Evolutionary conservation across 37 sponge, comb jelly and placozoan species (phyloP), one percentile per base, ranked within the genome.

Genomic region (Hexactinellida sp.): DNA sequence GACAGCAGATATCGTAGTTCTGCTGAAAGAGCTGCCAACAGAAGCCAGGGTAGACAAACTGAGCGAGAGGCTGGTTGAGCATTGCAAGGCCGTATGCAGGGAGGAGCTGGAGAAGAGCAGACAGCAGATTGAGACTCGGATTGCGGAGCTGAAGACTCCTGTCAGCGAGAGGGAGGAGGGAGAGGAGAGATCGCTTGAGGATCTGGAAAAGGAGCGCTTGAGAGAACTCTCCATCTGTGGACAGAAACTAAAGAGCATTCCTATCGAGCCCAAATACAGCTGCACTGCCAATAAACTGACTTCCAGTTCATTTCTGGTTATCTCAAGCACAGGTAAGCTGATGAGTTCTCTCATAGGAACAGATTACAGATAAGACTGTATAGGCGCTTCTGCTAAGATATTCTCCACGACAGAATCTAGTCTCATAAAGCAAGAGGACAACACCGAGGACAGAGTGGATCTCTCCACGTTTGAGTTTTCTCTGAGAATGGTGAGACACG

Each of bases 401-500:
- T 63, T 63, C 76, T 23, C 34, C 13, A 63, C 76, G 5, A 63
- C 76, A 63, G 76, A 63, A 63, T 10, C 76, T 63, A 63, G 30
- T 63, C 76, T 63, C 19, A 63, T 63, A 3, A 63, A 63, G 30
- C 76, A 63, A 63, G 76, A 63, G 13, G 82, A 54, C 37, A 1
- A 63, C 37, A 34, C 37, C n/a, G 63, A 55, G 34, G 83, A 30
- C 16, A 0, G 84, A 89, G 92, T 38, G 5, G 87, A 90, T 23
- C 83, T 91, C 37, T 85, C 89, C 37, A 85, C 90, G 23, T 91
- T 87, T 47, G 54, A 87, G 39, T 85, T 90, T 37, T 88, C 91
- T 21, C 83, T 97, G 38, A 35, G 88, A 0, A 92, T 91, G 83
- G 88, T 97, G 0, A 82, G 94, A 0, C 94, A 94, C 85, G 89